Percentiles rank a stretch among this genome's conserved stretches.
These are phyloP conservation scores for Nomada ferruginata DNA, from an alignment of 2,888 invertebrate species.

Conservation along the genomic window DNA sequence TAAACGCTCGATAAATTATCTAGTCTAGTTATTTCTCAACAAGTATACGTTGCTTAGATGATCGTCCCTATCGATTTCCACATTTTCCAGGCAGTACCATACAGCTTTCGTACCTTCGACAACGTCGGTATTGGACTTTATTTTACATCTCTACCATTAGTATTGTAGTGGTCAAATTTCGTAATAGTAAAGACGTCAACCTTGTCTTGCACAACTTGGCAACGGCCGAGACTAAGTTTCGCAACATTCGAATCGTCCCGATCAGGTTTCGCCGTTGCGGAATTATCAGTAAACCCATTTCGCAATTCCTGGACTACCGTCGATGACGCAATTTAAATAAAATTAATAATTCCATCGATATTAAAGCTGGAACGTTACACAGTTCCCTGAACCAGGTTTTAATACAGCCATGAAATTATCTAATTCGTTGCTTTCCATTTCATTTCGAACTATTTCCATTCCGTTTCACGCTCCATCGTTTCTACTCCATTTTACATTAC, in stretches of 20 bases:
- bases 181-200: not conserved
- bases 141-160: not conserved
- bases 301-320: constrained; percentile 2
- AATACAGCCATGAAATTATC: too few species aligned
- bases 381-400: too few species aligned
- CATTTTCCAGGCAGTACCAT: not conserved
- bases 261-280: constrained; percentile 14
- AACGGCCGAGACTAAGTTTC: not conserved
- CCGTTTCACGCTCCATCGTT: not conserved
- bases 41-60: too few species aligned
- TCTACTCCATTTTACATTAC: not conserved
- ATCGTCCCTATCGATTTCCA: not conserved
- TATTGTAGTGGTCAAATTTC: not conserved
- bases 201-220: not conserved
- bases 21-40: too few species aligned
- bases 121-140: not conserved
- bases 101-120: too few species aligned
- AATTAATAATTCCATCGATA: too few species aligned
- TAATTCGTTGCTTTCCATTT: too few species aligned
- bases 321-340: too few species aligned
- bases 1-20: too few species aligned
- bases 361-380: too few species aligned
- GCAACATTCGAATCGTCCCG: not conserved
- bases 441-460: too few species aligned
- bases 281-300: not conserved